These are phyloP conservation scores for Podiceps cristatus DNA, from an alignment of 2,113 vertebrate species.

Conservation along the genomic window DNA sequence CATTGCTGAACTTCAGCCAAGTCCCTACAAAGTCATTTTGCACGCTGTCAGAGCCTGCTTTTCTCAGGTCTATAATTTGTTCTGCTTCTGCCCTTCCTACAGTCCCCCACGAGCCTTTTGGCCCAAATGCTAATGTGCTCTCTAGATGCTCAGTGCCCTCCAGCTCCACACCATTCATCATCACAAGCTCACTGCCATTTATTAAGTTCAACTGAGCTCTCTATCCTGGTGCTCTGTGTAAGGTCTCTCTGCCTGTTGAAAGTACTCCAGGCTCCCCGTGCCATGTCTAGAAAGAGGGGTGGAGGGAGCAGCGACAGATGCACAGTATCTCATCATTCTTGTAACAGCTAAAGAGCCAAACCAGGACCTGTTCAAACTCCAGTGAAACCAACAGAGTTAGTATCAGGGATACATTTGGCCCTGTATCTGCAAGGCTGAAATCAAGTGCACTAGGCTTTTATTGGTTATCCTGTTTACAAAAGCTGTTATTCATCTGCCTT, in stretches of 20 bases:
- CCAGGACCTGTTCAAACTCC: not conserved
- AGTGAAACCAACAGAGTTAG: not conserved
- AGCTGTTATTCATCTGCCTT: not conserved
- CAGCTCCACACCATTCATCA: not conserved
- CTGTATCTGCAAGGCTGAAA: not conserved
- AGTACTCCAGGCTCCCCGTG: not conserved
- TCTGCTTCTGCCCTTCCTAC: not conserved
- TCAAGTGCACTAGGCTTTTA: not conserved
- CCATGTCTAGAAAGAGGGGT: not conserved
- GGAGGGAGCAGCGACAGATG: accelerated
- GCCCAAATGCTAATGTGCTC: not conserved
- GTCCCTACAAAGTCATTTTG: not conserved
- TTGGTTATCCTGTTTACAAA: not conserved
- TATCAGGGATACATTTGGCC: not conserved
- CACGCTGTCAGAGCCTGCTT: not conserved
- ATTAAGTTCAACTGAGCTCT: not conserved
- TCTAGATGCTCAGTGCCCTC: not conserved
- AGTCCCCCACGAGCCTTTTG: not conserved
- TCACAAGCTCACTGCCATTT: not conserved
- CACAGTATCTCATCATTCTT: not conserved
- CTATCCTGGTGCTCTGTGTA: not conserved
- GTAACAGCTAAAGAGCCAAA: not conserved
- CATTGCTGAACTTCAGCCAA: not conserved
- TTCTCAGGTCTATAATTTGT: not conserved
- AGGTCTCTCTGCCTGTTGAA: not conserved